These are phyloP conservation scores for Acanthurus leucopareius DNA, from an alignment of 2,797 vertebrate genomes.

Conservation along the genomic window DNA sequence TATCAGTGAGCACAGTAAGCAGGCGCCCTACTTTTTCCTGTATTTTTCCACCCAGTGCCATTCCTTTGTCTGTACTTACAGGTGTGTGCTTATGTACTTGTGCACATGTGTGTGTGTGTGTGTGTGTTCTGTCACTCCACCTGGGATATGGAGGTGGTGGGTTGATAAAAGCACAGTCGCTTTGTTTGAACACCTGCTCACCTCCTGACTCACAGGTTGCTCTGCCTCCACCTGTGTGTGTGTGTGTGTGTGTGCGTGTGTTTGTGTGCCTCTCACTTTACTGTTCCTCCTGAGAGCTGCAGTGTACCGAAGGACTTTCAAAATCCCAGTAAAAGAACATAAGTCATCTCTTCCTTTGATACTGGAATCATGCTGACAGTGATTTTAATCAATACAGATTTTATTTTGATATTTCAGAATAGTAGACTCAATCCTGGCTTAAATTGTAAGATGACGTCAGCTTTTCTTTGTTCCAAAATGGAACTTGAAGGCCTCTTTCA, in stretches of 20 bases:
- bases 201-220: conserved; percentile 68
- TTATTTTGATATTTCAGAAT: neutral
- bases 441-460: no score
- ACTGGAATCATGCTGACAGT: neutral
- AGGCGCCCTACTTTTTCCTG: neutral
- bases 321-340: conserved; percentile 12
- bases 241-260: conserved; percentile 7
- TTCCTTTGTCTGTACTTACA: conserved; percentile 44
- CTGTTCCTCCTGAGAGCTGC: conserved; percentile 8
- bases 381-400: neutral
- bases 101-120: conserved; percentile 32
- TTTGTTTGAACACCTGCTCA: conserved; percentile 88
- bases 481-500: neutral
- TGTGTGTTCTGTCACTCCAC: conserved; percentile 57
- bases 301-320: conserved; percentile 24
- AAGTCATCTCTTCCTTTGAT: neutral
- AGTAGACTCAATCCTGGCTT: neutral
- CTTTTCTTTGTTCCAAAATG: neutral
- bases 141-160: conserved; percentile 75
- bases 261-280: conserved; percentile 1
- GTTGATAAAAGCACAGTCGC: conserved; percentile 73
- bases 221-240: conserved; percentile 40
- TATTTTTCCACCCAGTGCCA: conserved; percentile 48
- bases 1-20: neutral
- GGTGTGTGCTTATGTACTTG: conserved; percentile 25